Base-by-base conservation (phyloP, 2,113 vertebrate genomes). In the Monarcha castaneiventris region DNA sequence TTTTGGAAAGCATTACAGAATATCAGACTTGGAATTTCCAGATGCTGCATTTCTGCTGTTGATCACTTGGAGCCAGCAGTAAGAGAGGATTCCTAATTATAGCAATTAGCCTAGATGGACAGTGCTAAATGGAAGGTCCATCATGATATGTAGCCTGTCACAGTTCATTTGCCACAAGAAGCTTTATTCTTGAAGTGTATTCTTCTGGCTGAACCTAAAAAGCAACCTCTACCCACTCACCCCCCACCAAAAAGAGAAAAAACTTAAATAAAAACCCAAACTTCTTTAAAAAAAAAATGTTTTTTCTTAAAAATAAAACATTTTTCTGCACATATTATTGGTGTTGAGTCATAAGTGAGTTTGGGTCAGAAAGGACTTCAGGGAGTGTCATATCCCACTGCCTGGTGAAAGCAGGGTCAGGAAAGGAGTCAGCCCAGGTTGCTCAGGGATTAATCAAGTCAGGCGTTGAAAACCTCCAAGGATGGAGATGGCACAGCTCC, bases 221-320 rank as follows among this genome's bases (percentile, higher is more conserved):
- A 72, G 62, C 15, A 48, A 5, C 9, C 12, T 16, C 2, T 3
- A 17, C 3, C 6, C 4, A 1, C 7, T 7, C 6, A 4, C 9
- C 20, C 18, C 7, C 18, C 6, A 1, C 7, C 11, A 18, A 30
- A 23, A 56, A 33, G 7, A 1, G 13, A 67, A 26, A 33, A 74
- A 59, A 17, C 2, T 6, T 54, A 7, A 21, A 5, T 39, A 54
- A 48, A 68, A 80, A 0, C 1, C 0, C 5, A 66, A 6, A 29
- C 10, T 25, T 7, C 6, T 55, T 32, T 26, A 9, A 30, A 41
- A 56, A 74, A 56, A 83, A 35, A 7, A 32, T 3, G 35, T 77
- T 4, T 26, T 89, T 44, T 13, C 72, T 82, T 61, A 27, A 51
- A 72, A 66, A 13, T 2, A 17, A 62, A 78, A 4, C 6, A 8